Percentiles rank a stretch among this genome's conserved stretches.
Evolutionary conservation across 2,888 invertebrate species (phyloP).

Genomic region (Lepidocyrtoides sp.): DNA sequence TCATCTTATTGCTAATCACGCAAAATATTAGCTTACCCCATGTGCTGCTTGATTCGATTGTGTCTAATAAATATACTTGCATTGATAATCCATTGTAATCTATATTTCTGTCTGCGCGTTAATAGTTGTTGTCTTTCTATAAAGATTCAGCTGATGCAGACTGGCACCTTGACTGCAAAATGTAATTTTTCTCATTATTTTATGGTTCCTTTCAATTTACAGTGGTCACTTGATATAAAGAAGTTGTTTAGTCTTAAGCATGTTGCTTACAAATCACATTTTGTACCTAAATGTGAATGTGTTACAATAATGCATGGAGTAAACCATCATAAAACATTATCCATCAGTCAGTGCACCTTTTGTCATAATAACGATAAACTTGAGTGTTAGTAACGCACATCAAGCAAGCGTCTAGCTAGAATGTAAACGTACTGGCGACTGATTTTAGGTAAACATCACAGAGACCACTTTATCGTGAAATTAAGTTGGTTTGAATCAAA

Average conservation of each 20-base stretch:
- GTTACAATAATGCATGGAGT: neutral
- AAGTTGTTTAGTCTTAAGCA: no score
- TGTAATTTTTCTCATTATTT: constrained; percentile 39
- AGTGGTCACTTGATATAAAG: neutral
- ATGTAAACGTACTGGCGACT: neutral
- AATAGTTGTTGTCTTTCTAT: neutral
- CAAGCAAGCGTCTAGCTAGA: neutral
- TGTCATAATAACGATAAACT: neutral
- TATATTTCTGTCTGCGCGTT: neutral
- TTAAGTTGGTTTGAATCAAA: constrained; percentile 17
- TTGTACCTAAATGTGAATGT: neutral
- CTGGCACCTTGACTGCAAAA: constrained; percentile 53
- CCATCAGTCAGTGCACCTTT: neutral
- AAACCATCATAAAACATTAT: neutral
- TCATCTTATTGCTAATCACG: constrained; percentile 26
- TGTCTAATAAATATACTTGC: neutral
- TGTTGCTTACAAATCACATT: no score
- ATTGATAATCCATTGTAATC: no score
- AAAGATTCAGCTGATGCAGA: constrained; percentile 1
- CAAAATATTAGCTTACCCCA: neutral
- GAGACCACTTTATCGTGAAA: neutral
- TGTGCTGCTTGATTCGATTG: neutral
- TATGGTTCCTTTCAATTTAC: neutral
- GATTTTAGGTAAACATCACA: neutral
- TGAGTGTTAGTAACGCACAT: neutral